Conservation (phyloP, 2,888 invertebrate species). For the Podotricha telesiphe region DNA sequence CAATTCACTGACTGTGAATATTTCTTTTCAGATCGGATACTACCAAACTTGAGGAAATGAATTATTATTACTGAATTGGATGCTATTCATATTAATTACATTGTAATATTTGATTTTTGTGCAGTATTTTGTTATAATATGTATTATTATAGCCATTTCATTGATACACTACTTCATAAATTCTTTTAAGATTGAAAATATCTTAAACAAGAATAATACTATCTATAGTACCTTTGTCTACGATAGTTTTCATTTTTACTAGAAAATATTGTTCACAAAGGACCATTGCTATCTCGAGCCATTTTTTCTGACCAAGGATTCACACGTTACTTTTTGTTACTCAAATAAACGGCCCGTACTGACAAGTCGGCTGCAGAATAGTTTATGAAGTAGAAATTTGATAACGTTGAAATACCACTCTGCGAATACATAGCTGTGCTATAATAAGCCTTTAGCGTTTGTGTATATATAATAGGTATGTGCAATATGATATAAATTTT, state of each 20-base stretch:
- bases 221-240: slow-evolving; percentile 19
- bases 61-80: slow-evolving; percentile 33
- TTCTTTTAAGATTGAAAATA: not conserved
- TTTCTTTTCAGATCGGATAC: slow-evolving; percentile 58
- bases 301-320: slow-evolving; percentile 32
- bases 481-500: not conserved
- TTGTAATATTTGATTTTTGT: not conserved
- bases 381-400: slow-evolving; percentile 64
- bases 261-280: slow-evolving; percentile 32
- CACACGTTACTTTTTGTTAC: slow-evolving; percentile 46
- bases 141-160: not conserved
- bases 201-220: slow-evolving; percentile 9
- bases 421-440: slow-evolving; percentile 54
- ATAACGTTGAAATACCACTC: slow-evolving; percentile 65
- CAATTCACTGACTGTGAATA: slow-evolving; percentile 59
- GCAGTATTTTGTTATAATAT: not conserved
- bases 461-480: slow-evolving; percentile 22
- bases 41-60: slow-evolving; percentile 42
- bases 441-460: slow-evolving; percentile 45
- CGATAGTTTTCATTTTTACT: slow-evolving; percentile 29
- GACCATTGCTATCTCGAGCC: slow-evolving; percentile 17
- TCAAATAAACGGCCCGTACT: slow-evolving; percentile 47
- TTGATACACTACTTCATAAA: not conserved
- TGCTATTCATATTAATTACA: slow-evolving; percentile 11
- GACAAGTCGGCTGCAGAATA: slow-evolving; percentile 53